Conservation (phyloP, 2,797 vertebrate species). For the Diglossa cyanea region DNA sequence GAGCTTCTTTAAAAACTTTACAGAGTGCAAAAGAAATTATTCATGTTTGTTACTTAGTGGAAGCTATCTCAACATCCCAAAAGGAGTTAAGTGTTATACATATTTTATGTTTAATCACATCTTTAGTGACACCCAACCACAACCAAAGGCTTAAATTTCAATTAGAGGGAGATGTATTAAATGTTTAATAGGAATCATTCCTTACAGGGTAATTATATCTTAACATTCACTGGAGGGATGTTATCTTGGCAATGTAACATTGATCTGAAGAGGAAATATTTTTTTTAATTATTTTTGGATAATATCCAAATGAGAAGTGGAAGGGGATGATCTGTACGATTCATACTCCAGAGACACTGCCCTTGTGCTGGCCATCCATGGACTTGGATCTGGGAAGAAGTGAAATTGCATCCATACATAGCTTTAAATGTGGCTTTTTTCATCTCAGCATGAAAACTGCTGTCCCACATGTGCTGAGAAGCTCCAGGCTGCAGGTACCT, state of each 20-base stretch:
- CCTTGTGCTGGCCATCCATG: not conserved
- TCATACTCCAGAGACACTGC: fast-evolving
- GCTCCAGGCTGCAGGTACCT: not conserved
- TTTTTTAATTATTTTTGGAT: not conserved
- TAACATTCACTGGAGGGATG: not conserved
- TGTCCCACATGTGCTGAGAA: not conserved
- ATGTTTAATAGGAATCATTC: slow-evolving; percentile 64
- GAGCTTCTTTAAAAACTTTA: not conserved
- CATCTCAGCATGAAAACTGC: not conserved
- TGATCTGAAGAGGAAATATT: not conserved
- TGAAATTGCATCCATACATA: not conserved
- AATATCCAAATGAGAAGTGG: not conserved
- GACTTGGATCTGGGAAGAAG: not conserved
- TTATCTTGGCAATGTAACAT: not conserved
- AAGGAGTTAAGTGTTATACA: slow-evolving; percentile 57
- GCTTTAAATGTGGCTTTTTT: not conserved
- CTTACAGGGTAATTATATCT: slow-evolving; percentile 49
- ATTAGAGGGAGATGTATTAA: slow-evolving; percentile 59
- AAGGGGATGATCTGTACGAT: not conserved
- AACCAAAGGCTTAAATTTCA: slow-evolving; percentile 66
- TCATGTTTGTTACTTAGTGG: slow-evolving; percentile 1
- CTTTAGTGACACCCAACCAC: slow-evolving; percentile 59
- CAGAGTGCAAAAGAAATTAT: slow-evolving; percentile 18
- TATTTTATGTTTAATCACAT: slow-evolving; percentile 72
- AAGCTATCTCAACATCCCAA: slow-evolving; percentile 18